Conservation (phyloP, 2,113 vertebrate species). For the Ondatra zibethicus region DNA sequence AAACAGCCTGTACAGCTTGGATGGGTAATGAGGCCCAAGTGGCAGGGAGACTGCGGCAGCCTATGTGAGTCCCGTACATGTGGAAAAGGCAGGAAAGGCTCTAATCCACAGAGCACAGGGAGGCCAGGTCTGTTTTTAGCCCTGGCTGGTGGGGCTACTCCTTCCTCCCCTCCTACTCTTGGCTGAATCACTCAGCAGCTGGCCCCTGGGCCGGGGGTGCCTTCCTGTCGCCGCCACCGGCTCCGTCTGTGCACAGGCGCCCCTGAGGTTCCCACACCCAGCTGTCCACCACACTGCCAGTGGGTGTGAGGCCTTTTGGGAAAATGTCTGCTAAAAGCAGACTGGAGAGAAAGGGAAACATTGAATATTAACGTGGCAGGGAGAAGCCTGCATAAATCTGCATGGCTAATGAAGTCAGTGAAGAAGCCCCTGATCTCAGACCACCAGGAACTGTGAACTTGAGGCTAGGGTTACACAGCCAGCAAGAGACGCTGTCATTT, state of each 20-base stretch:
- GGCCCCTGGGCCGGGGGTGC: neutral
- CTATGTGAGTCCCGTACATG: neutral
- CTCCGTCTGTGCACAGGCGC: neutral
- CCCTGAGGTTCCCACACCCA: neutral
- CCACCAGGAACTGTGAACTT: conserved; percentile 43
- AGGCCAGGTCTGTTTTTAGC: conserved; percentile 38
- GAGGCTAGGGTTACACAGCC: neutral
- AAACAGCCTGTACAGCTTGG: neutral
- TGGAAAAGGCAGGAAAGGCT: neutral
- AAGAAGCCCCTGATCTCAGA: neutral
- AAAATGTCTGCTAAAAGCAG: neutral
- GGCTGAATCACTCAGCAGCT: conserved; percentile 1
- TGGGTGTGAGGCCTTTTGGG: neutral
- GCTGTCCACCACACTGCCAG: neutral
- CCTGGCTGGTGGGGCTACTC: neutral
- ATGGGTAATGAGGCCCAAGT: neutral
- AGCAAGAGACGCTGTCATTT: neutral
- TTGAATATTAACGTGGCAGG: neutral
- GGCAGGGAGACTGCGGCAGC: neutral
- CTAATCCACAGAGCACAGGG: neutral
- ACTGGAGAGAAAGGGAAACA: neutral
- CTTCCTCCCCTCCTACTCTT: conserved; percentile 19
- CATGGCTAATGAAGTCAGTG: conserved; percentile 62
- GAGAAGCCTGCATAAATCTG: conserved; percentile 56
- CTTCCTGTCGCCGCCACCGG: conserved; percentile 11